A percentile compares a stretch with the other conserved stretches of the same genome.
Evolutionary conservation across 2,888 invertebrate genomes (phyloP).

Genomic region (Drosophila picticornis): DNA sequence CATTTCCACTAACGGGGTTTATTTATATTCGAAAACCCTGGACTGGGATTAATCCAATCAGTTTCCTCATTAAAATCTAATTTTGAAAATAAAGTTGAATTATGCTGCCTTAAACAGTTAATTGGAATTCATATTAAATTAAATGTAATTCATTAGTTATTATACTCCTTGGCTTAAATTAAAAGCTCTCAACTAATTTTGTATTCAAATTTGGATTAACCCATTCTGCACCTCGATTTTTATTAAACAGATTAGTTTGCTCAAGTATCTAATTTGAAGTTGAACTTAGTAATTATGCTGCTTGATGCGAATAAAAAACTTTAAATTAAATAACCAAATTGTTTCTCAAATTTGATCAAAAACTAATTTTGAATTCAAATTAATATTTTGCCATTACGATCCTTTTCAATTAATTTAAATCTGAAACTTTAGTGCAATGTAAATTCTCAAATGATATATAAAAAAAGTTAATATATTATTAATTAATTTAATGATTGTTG

Average conservation of each 20-base stretch:
- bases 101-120: neutral
- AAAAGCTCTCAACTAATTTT: rapidly evolving
- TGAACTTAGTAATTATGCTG: too few relatives aligned
- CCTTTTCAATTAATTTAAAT: neutral
- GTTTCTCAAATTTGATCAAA: neutral
- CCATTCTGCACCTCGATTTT: neutral
- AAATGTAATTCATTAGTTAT: neutral
- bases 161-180: neutral
- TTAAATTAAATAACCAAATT: neutral
- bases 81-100: neutral
- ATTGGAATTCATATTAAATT: neutral
- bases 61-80: too few relatives aligned
- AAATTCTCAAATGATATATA: neutral
- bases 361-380: neutral
- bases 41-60: neutral
- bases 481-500: neutral
- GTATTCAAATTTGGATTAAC: neutral
- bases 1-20: neutral
- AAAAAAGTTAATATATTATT: neutral
- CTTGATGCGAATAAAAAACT: neutral
- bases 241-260: neutral
- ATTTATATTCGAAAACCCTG: neutral
- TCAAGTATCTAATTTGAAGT: rapidly evolving
- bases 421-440: neutral
- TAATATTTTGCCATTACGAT: neutral